These are phyloP conservation scores for Trissolcus basalis DNA, from an alignment of 1,140 invertebrate species.

Conservation along the genomic window DNA sequence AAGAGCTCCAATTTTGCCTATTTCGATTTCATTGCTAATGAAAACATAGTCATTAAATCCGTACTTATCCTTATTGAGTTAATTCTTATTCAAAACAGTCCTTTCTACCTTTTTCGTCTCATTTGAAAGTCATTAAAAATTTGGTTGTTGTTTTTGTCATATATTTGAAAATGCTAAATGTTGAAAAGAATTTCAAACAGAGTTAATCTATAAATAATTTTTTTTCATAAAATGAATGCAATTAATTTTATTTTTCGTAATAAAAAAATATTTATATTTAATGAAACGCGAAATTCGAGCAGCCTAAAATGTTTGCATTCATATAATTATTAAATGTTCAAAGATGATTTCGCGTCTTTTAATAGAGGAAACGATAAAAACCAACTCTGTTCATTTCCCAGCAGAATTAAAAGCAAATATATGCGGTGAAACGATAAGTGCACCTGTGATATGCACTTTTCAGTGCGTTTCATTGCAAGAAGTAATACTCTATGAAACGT, in stretches of 20 bases:
- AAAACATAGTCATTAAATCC: conserved; percentile 55
- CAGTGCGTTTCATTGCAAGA: conserved; percentile 52
- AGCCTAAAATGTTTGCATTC: conserved; percentile 11
- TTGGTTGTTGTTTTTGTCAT: no score
- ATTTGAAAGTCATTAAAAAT: background rate
- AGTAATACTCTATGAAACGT: conserved; percentile 53
- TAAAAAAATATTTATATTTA: background rate
- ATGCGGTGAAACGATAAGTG: conserved; percentile 50
- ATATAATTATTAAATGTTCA: conserved; percentile 45
- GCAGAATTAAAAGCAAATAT: conserved; percentile 55
- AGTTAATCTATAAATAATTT: no score
- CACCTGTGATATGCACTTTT: conserved; percentile 52
- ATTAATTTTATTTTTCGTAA: no score
- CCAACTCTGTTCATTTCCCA: conserved; percentile 43
- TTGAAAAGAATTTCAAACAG: no score
- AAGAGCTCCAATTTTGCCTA: conserved; percentile 49
- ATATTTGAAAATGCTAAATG: no score
- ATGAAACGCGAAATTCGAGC: no score
- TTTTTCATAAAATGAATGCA: no score
- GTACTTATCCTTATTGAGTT: conserved; percentile 50
- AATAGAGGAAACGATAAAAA: conserved; percentile 23
- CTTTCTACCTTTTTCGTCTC: conserved; percentile 7
- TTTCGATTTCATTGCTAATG: conserved; percentile 59
- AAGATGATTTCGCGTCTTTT: conserved; percentile 19
- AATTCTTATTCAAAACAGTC: conserved; percentile 39